phyloP scores from a whole-genome alignment of 92 coral and sea anemone species.

The Porites rus region DNA sequence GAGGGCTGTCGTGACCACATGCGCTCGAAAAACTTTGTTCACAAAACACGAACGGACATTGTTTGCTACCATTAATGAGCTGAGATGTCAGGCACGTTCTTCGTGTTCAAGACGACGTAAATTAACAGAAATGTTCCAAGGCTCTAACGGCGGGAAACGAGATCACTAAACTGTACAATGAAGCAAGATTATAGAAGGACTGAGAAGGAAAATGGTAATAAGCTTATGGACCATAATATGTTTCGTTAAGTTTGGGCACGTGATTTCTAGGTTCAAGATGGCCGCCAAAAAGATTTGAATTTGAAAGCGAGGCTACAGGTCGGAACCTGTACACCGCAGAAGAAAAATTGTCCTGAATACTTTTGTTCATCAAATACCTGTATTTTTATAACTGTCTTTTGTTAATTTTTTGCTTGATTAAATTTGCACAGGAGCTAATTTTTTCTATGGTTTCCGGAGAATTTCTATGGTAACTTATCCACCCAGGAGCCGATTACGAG shows the following conservation, averaged over 20 bases:
- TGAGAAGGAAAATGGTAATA: constrained; percentile 84
- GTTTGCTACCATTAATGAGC: constrained; percentile 41
- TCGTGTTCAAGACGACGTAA: neutral
- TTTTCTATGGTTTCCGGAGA: too few species aligned
- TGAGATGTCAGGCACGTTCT: constrained; percentile 30
- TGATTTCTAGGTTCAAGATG: constrained; percentile 42
- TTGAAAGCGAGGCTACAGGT: constrained; percentile 1
- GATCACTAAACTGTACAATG: constrained; percentile 72
- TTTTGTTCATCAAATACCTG: too few species aligned
- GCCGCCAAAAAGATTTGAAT: constrained; percentile 27
- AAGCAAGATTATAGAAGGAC: constrained; percentile 82
- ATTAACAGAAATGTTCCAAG: constrained; percentile 47
- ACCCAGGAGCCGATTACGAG: too few species aligned
- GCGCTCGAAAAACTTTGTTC: constrained; percentile 52
- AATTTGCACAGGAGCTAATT: too few species aligned
- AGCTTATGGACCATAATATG: constrained; percentile 85
- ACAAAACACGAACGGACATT: constrained; percentile 26
- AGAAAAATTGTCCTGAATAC: too few species aligned
- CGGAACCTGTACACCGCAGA: too few species aligned
- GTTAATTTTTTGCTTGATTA: too few species aligned
- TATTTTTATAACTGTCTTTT: too few species aligned
- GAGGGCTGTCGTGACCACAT: constrained; percentile 57
- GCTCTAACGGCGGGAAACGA: constrained; percentile 91
- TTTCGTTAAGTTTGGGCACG: constrained; percentile 61
- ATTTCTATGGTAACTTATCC: too few species aligned